Base-by-base conservation (phyloP, 30 jellyfish, hydroid and myxozoan species). In the Nemopilema nomurai region DNA sequence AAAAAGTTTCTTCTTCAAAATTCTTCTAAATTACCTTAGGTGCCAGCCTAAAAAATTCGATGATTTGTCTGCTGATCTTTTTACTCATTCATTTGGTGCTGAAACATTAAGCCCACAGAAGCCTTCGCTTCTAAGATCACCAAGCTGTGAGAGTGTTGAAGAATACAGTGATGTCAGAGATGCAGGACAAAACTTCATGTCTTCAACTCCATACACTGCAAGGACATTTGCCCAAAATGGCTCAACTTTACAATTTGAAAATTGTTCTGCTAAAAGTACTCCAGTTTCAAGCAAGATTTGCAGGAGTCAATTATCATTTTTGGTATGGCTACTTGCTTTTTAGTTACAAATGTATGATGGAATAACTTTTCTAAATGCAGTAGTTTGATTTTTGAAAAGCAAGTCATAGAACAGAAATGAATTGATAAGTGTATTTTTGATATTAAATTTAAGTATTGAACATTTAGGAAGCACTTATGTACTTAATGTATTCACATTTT, bases 231-330 rank as follows among this genome's bases (percentile, higher is more conserved):
- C n/a, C n/a, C n/a, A n/a, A n/a, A n/a, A n/a, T n/a, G n/a, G 13
- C 13, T 6, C 57, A 41, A 3, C 57, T 13, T 41, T 13, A 41
- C 57, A 3, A 3, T 13, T 22, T 22, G 9, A 26, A 68, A 50
- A 30, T 22, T 68, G 13, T 17, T 22, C 50, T 68, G 1, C 9
- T 30, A 68, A 68, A 68, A 68, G n/a, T 17, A 16, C 33, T 16
- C 78, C 33, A 6, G 51, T 19, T 1, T 22, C 33, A 9, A 41
- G 57, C 57, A 41, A 41, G 13, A 41, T 41, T 41, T 13, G 21
- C 29, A 49, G n/a, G 23, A 74, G 74, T 49, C 84, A 52, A 18
- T 9, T 74, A 8, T 74, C 84, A 22, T 74, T 74, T 49, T 74
- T 74, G 70, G 84, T 74, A 74, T 16, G 84, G 25, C 16, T 33